Percentiles rank a stretch among this genome's conserved stretches.
These are phyloP conservation scores for Epizoanthus fatuus DNA, from an alignment of 92 coral and sea anemone genomes.

Conservation along the genomic window DNA sequence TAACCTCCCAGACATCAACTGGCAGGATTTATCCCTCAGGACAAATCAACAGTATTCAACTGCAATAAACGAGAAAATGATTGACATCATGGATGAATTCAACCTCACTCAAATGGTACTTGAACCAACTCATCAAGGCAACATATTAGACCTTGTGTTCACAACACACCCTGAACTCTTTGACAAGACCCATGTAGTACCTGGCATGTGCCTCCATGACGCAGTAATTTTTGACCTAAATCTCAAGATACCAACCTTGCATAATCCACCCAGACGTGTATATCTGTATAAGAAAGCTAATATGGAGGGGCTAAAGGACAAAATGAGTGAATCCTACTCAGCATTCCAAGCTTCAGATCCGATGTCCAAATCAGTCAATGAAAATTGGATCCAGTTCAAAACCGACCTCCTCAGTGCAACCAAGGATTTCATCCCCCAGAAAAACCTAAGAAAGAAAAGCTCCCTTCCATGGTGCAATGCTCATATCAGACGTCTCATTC, in stretches of 20 bases:
- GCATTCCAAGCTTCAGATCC: slow-evolving; percentile 3
- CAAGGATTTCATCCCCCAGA: slow-evolving; percentile 10
- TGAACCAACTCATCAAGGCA: slow-evolving; percentile 29
- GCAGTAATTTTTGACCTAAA: slow-evolving; percentile 36
- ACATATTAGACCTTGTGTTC: slow-evolving; percentile 42
- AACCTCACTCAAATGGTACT: slow-evolving; percentile 34
- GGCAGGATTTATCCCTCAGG: slow-evolving; percentile 12
- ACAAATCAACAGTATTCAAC: slow-evolving; percentile 13
- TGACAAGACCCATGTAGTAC: slow-evolving; percentile 43
- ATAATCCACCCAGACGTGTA: slow-evolving; percentile 25
- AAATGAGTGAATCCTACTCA: slow-evolving; percentile 3
- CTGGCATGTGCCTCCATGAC: slow-evolving; percentile 25
- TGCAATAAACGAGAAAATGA: slow-evolving; percentile 10
- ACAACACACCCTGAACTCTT: slow-evolving; percentile 40
- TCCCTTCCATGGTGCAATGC: slow-evolving; percentile 18
- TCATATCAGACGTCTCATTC: slow-evolving; percentile 7
- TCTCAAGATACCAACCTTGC: slow-evolving; percentile 13
- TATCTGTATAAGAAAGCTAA: slow-evolving; percentile 38
- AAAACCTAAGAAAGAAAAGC: slow-evolving; percentile 1
- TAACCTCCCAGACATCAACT: slow-evolving; percentile 8
- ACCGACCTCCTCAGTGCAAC: neutral
- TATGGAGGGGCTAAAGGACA: slow-evolving; percentile 24
- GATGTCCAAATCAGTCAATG: neutral
- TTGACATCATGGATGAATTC: slow-evolving; percentile 22
- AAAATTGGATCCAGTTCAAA: slow-evolving; percentile 4